Evolutionary conservation across 1,140 invertebrate genomes (phyloP), one percentile per base, ranked within the genome.

Genomic region (Hycleus cichorii): DNA sequence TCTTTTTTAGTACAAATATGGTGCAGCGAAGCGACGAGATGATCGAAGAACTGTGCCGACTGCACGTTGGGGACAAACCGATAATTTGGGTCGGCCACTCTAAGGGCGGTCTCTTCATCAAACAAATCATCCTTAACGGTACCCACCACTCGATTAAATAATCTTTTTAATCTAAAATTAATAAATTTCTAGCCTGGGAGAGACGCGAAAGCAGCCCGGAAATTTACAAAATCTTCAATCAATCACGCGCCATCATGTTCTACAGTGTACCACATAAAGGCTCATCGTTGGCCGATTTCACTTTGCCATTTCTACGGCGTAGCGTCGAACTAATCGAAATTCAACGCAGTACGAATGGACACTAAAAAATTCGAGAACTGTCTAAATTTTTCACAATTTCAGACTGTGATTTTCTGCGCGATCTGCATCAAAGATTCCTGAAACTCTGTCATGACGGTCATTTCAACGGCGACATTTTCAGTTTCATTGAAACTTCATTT

Each of bases 261-360:
- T 87, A 87, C 70, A 87, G 85, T 18, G 85, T 87, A n/a, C 85
- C 85, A 0, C 85, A 88, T 71, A 75, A 82, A 4, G 85, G 85
- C 2, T 88, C 85, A 2, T 78, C 81, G 6, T 74, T 87, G 18
- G 85, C 85, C 0, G 81, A 82, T 62, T 80, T 86, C 39, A 85
- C 83, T 60, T 71, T 81, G 43, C 83, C 83, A 1, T 75, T 84
- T 3, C 73, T 86, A 9, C 67, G 81, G 25, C 79, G 81, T 56
- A 81, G 84, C 2, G 75, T 82, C 1, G 84, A 87, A 62, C 66
- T 87, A 2, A 69, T 80, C 44, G 84, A 85, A 69, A 80, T 85
- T 45, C 75, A 79, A 66, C 83, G 83, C 77, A 83, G 84, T 85
- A 71, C 72, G 75, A 39, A 40, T 18, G 18, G 12, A 39, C 18